These are phyloP conservation scores for Scylla paramamosain DNA, from an alignment of 1,140 invertebrate genomes.

Conservation along the genomic window DNA sequence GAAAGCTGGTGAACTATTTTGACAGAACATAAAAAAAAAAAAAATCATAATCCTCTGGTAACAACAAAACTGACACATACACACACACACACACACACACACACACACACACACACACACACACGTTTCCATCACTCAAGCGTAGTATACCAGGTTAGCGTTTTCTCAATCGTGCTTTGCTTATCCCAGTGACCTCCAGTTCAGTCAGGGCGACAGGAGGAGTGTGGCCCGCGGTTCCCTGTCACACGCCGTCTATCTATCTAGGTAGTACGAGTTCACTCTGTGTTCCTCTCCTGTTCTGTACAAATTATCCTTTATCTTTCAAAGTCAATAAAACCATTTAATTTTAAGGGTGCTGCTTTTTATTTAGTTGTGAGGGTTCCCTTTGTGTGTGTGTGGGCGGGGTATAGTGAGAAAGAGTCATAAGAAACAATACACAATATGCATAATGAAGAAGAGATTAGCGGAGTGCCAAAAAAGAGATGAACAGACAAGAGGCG, in stretches of 20 bases:
- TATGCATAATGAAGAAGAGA: too few species aligned
- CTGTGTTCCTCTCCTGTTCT: constrained; percentile 46
- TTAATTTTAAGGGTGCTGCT: constrained; percentile 42
- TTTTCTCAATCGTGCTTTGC: too few species aligned
- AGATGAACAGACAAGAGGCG: too few species aligned
- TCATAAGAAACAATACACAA: background rate
- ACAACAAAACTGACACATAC: background rate
- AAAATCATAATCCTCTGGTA: background rate
- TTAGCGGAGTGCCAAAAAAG: too few species aligned
- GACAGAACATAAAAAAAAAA: too few species aligned
- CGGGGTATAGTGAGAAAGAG: background rate
- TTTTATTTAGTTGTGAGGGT: background rate
- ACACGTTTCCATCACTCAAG: background rate
- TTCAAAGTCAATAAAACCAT: constrained; percentile 70
- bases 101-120: constrained; percentile 11
- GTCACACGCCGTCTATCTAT: constrained; percentile 18
- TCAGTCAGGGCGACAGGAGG: background rate
- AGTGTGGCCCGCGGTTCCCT: background rate
- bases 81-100: constrained; percentile 36
- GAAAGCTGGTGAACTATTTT: too few species aligned
- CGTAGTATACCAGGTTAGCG: too few species aligned
- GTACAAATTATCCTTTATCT: constrained; percentile 68
- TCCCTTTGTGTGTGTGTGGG: background rate
- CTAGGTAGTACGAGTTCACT: constrained; percentile 19
- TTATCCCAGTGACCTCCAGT: too few species aligned